These are phyloP conservation scores for Lerista edwardsae DNA, from an alignment of 2,797 vertebrate genomes.

Conservation along the genomic window DNA sequence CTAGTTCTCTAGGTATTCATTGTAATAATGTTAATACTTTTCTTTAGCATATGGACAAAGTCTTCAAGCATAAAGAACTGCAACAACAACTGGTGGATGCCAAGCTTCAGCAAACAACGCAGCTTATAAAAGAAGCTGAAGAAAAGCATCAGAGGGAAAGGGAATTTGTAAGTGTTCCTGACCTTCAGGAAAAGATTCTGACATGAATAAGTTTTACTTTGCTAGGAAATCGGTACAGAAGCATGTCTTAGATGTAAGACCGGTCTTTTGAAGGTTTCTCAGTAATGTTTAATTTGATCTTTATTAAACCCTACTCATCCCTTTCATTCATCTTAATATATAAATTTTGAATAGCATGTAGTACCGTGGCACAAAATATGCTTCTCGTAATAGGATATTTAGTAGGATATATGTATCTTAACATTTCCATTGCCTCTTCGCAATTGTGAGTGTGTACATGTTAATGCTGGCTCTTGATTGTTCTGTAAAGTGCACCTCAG, in stretches of 20 bases:
- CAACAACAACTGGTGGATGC: slow-evolving; percentile 97
- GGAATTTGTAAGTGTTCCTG: slow-evolving; percentile 89
- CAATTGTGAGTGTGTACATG: not conserved
- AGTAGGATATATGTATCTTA: not conserved
- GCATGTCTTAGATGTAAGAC: not conserved
- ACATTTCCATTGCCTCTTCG: not conserved
- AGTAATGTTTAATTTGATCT: not conserved
- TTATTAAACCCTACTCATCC: not conserved
- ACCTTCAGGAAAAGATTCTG: not conserved
- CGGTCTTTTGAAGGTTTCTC: not conserved
- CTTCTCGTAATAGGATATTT: not conserved
- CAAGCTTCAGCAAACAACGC: slow-evolving; percentile 95
- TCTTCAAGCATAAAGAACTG: slow-evolving; percentile 98
- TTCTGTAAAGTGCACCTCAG: not conserved
- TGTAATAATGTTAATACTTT: not conserved
- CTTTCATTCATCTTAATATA: no score
- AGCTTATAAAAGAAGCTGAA: slow-evolving; percentile 96
- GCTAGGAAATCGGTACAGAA: not conserved
- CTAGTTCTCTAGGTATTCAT: not conserved
- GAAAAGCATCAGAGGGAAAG: slow-evolving; percentile 94
- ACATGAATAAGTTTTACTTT: not conserved
- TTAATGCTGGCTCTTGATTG: not conserved
- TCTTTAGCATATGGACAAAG: slow-evolving; percentile 94
- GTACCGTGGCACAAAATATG: not conserved
- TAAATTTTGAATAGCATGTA: not conserved